Evolutionary conservation across 2,797 vertebrate species (phyloP), one percentile per base, ranked within the genome.

Genomic region (Caiman crocodilus): DNA sequence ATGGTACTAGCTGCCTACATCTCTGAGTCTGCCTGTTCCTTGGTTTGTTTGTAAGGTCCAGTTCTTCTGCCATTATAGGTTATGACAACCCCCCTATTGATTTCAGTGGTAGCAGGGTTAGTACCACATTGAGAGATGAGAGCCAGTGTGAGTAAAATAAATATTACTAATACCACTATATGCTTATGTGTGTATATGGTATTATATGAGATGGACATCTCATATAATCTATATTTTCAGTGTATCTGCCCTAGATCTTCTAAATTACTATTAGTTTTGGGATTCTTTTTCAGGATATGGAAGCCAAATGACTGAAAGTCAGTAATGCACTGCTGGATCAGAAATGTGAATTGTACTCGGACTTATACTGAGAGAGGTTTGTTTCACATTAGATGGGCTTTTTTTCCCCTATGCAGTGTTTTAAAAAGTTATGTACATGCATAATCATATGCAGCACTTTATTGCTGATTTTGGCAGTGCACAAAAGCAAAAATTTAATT

Each of bases 401-500:
- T 35, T 90, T 85, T 67, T 76, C 78, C 84, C 65, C 65, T 87
- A 84, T 82, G 79, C 83, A 89, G 26, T 94, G 83, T 93, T 94
- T 96, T 96, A 93, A 91, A 90, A 94, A 96, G 93, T 96, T 96
- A 96, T 94, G 75, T 95, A 78, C 84, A 74, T 83, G 58, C 86
- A 96, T 96, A 96, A 94, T 96, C 92, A 76, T 96, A 95, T 85
- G 78, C 92, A 90, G 65, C 82, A 60, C 69, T 96, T 96, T 95
- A 96, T 92, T 87, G 90, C 94, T 94, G 93, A 79, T 95, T 94
- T 97, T 97, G 97, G 96, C 95, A 95, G 74, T 91, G 56, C 89
- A 96, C 93, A 96, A 96, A 91, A 97, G 90, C 89, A 97, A 96
- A 96, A 97, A 96, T 97, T 95, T 97, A 98, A 96, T 98, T 97